phyloP scores from a whole-genome alignment of 1,140 invertebrate genomes.

The Latrodectus geometricus region DNA sequence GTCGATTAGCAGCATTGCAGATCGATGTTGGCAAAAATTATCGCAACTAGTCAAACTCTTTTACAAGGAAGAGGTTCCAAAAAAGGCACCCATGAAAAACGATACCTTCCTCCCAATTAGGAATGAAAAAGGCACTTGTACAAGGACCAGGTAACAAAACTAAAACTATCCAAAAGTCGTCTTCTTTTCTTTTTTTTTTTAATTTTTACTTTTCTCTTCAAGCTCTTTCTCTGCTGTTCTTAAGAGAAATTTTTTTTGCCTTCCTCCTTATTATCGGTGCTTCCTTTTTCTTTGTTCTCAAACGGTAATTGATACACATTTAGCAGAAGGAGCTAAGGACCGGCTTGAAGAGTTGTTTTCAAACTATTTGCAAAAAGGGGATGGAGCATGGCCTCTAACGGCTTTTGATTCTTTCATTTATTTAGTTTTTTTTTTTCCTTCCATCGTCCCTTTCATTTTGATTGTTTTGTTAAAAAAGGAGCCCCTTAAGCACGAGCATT shows the following conservation, averaged over 20 bases:
- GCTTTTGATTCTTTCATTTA: conserved; percentile 40
- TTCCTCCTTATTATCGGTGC: conserved; percentile 24
- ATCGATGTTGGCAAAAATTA: conserved; percentile 50
- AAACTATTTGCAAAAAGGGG: conserved; percentile 44
- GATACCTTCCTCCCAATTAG: conserved; percentile 49
- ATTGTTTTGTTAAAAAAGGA: conserved; percentile 54
- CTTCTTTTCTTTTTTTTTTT: background rate
- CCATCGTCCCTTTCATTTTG: conserved; percentile 4
- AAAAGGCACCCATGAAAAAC: conserved; percentile 44
- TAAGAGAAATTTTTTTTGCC: background rate
- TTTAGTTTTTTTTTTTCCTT: conserved; percentile 13
- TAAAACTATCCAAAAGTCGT: conserved; percentile 40
- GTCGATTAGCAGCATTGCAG: conserved; percentile 46
- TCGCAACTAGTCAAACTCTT: conserved; percentile 41
- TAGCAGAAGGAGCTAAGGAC: conserved; percentile 39
- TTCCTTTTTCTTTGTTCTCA: conserved; percentile 29
- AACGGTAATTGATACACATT: conserved; percentile 57
- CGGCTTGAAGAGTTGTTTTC: conserved; percentile 56
- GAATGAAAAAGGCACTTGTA: conserved; percentile 56
- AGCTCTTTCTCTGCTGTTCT: conserved; percentile 8
- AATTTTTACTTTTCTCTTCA: conserved; percentile 10
- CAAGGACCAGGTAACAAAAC: conserved; percentile 37
- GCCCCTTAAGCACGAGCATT: conserved; percentile 45
- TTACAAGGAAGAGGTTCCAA: background rate
- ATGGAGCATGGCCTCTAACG: conserved; percentile 46